Conservation (phyloP, 2,888 invertebrate species). For the Zele albiditarsus region DNA sequence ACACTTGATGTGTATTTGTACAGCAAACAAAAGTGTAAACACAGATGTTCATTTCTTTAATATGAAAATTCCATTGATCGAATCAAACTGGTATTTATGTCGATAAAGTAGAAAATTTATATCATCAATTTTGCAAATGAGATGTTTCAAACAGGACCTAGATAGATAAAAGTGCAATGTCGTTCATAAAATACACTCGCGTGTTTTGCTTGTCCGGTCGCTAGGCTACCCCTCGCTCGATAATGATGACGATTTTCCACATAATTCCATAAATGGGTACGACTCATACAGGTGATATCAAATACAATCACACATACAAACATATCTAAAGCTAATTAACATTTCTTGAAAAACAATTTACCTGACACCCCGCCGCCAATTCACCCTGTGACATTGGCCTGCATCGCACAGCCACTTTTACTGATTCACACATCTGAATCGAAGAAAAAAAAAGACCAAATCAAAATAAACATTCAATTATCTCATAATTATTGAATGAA, state of each 20-base stretch:
- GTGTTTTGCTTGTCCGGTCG: slow-evolving; percentile 61
- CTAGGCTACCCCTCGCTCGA: slow-evolving; percentile 63
- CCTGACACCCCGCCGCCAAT: slow-evolving; percentile 68
- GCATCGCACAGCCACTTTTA: slow-evolving; percentile 89
- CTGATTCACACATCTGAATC: slow-evolving; percentile 77
- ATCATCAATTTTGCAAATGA: neutral
- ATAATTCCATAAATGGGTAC: slow-evolving; percentile 9
- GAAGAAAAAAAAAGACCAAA: slow-evolving; percentile 27
- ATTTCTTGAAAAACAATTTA: slow-evolving; percentile 50
- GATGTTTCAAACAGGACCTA: slow-evolving; percentile 17
- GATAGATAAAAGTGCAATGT: slow-evolving; percentile 51
- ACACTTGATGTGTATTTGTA: no score
- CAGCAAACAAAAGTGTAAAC: no score
- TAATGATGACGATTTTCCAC: slow-evolving; percentile 55
- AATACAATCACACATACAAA: neutral
- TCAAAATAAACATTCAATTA: slow-evolving; percentile 8
- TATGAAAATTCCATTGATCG: no score
- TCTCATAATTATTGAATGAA: neutral
- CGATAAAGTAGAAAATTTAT: no score
- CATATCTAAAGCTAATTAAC: neutral
- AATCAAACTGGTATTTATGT: no score
- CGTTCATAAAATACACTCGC: slow-evolving; percentile 40
- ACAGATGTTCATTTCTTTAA: no score
- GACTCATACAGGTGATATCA: neutral
- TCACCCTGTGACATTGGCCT: slow-evolving; percentile 89